These are phyloP conservation scores for Dryobates pubescens DNA, from an alignment of 2,797 vertebrate species.

Conservation along the genomic window DNA sequence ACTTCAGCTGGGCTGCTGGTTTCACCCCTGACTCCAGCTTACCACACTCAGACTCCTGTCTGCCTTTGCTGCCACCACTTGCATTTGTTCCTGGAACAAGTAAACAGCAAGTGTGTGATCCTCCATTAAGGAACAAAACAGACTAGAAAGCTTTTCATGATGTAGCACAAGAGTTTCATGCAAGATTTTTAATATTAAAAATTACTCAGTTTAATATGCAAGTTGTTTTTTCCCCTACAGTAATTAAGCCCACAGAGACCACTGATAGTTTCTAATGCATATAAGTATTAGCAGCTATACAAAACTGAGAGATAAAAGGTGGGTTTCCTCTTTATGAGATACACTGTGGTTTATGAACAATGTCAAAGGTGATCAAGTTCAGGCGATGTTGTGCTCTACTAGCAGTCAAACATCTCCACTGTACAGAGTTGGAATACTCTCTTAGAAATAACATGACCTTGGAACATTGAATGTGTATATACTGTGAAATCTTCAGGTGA, in stretches of 20 bases:
- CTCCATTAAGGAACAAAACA: not conserved
- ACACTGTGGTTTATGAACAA: not conserved
- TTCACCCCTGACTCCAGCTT: too few relatives aligned
- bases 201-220: constrained; percentile 1
- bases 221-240: not conserved
- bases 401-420: not conserved
- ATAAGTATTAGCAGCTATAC: not conserved
- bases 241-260: constrained; percentile 48
- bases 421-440: not conserved
- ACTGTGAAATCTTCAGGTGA: not conserved
- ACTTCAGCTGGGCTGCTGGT: too few relatives aligned
- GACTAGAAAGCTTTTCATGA: not conserved
- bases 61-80: not conserved
- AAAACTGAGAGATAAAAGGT: not conserved
- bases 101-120: not conserved
- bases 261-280: not conserved
- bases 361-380: not conserved
- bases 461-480: not conserved
- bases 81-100: not conserved
- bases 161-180: not conserved
- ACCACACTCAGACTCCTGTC: too few relatives aligned
- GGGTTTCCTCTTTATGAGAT: not conserved
- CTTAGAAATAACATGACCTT: not conserved
- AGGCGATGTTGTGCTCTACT: not conserved
- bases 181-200: not conserved